phyloP scores from a whole-genome alignment of 92 coral and sea anemone genomes.

The Actinostola sp. region DNA sequence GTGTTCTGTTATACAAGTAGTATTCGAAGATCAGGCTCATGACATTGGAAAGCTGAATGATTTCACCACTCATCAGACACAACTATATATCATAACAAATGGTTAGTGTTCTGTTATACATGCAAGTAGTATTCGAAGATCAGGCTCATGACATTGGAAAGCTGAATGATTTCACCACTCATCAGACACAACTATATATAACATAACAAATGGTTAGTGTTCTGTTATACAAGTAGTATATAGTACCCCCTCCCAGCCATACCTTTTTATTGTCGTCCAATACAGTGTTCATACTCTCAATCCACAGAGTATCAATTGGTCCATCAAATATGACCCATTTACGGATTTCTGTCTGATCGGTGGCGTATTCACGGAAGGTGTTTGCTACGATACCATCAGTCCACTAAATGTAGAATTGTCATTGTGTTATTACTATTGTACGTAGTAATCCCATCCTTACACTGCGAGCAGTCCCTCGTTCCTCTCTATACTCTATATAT shows the following conservation, averaged over 20 bases:
- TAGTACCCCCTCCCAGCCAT: background rate
- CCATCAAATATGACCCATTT: conserved; percentile 99
- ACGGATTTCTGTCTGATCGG: conserved; percentile 94
- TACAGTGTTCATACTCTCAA: conserved; percentile 99
- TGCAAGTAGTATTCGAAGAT: background rate
- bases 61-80: conserved; percentile 99
- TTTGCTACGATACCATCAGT: conserved; percentile 99
- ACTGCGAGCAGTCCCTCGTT: too few relatives aligned
- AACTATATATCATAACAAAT: conserved; percentile 41
- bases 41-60: conserved; percentile 95
- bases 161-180: conserved; percentile 99
- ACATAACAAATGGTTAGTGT: background rate
- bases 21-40: conserved; percentile 99
- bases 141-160: conserved; percentile 98
- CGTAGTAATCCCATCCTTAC: background rate
- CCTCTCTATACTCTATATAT: too few relatives aligned
- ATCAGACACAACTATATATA: conserved; percentile 80
- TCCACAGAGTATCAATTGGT: conserved; percentile 99
- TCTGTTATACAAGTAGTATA: background rate
- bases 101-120: background rate
- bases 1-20: too few relatives aligned
- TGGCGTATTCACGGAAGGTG: conserved; percentile 99
- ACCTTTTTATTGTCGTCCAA: conserved; percentile 99
- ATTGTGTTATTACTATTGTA: too few relatives aligned
- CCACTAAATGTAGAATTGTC: conserved; percentile 79